Evolutionary conservation across 2,113 vertebrate species (phyloP).

Genomic region (Potamarius usumacintae): DNA sequence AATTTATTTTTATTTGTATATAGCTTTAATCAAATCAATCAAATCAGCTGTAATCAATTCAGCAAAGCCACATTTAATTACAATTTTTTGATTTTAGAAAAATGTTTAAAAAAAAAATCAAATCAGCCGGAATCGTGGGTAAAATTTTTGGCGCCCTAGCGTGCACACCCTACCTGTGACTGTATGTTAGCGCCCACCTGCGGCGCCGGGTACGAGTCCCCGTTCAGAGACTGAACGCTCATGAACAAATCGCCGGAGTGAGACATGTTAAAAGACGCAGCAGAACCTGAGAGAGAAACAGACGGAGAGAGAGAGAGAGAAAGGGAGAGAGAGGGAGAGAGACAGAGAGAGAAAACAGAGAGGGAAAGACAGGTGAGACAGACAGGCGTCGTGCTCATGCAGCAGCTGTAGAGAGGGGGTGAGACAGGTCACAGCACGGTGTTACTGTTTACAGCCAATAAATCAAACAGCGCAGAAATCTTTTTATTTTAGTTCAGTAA

Average conservation of each 20-base stretch:
- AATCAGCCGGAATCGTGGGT: conserved; percentile 19
- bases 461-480: not conserved
- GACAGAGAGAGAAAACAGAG: conserved; percentile 40
- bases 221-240: conserved; percentile 99
- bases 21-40: not conserved
- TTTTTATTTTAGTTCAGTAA: not conserved
- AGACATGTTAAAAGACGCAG: conserved; percentile 99
- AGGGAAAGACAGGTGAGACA: conserved; percentile 52
- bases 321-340: conserved; percentile 58
- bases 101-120: not conserved
- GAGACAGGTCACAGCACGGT: conserved; percentile 54
- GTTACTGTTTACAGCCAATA: conserved; percentile 24
- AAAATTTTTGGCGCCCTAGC: conserved; percentile 23
- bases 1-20: not conserved
- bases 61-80: not conserved
- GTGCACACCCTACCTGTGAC: conserved; percentile 95
- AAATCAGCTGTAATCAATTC: not conserved
- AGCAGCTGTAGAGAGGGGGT: conserved; percentile 61
- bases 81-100: not conserved
- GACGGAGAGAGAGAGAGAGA: conserved; percentile 38
- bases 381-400: conserved; percentile 71
- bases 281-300: conserved; percentile 86
- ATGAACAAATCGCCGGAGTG: conserved; percentile 99
- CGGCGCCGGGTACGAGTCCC: conserved; percentile 99
- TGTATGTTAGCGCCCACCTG: conserved; percentile 99